Conservation (phyloP, 1,140 invertebrate species). For the Drosophila repletoides region DNA sequence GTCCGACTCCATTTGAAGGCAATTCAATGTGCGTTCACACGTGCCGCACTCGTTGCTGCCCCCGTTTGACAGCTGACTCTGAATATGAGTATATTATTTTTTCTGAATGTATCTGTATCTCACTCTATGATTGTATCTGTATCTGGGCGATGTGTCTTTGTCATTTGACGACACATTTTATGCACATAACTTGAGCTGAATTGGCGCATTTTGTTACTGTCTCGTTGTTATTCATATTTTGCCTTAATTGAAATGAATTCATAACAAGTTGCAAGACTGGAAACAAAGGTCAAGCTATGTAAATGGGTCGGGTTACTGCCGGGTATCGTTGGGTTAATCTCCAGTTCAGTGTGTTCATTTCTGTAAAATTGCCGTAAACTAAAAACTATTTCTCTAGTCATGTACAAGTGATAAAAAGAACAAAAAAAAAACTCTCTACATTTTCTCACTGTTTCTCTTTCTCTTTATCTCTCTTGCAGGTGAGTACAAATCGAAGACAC, state of each 20-base stretch:
- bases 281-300: slow-evolving; percentile 56
- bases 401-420: slow-evolving; percentile 12
- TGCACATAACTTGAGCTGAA: slow-evolving; percentile 36
- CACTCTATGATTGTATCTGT: slow-evolving; percentile 7
- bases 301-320: slow-evolving; percentile 58
- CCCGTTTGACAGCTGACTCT: no score
- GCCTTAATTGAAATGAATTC: slow-evolving; percentile 79
- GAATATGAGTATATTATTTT: no score
- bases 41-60: slow-evolving; percentile 9
- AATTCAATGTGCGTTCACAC: slow-evolving; percentile 34
- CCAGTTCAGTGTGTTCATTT: neutral
- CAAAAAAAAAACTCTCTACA: neutral
- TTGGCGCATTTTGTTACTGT: slow-evolving; percentile 34
- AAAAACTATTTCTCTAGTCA: slow-evolving; percentile 5
- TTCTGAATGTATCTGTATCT: slow-evolving; percentile 4
- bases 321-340: neutral
- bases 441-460: neutral
- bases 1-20: slow-evolving; percentile 9
- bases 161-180: slow-evolving; percentile 42
- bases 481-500: slow-evolving; percentile 83
- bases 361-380: neutral
- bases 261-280: slow-evolving; percentile 44
- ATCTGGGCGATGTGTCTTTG: slow-evolving; percentile 29
- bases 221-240: slow-evolving; percentile 53
- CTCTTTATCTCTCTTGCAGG: slow-evolving; percentile 57